These are phyloP conservation scores for Hippocampus mohnikei DNA, from an alignment of 2,113 vertebrate genomes.

Conservation along the genomic window DNA sequence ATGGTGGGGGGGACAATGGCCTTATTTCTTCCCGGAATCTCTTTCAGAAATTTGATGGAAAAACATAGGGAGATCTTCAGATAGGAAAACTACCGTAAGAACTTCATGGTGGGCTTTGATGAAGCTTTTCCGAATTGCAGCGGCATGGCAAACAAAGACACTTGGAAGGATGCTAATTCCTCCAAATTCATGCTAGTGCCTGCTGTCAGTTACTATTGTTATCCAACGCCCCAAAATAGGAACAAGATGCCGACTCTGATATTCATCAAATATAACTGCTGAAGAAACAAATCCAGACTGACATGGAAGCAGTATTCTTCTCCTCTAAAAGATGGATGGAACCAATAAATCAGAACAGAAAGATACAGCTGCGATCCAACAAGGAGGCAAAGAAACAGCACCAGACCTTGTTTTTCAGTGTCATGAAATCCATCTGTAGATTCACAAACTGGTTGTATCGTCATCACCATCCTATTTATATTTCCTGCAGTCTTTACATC, in stretches of 20 bases:
- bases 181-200: slow-evolving; percentile 5
- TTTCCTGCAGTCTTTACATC: no score
- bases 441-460: no score
- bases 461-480: no score
- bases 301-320: slow-evolving; percentile 25
- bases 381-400: slow-evolving; percentile 22
- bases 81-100: slow-evolving; percentile 12
- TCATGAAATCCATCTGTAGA: no score
- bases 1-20: slow-evolving; percentile 58
- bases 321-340: slow-evolving; percentile 26
- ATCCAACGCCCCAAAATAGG: slow-evolving; percentile 23
- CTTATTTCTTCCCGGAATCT: slow-evolving; percentile 2
- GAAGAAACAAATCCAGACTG: slow-evolving; percentile 24
- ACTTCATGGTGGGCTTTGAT: slow-evolving; percentile 70
- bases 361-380: slow-evolving; percentile 27
- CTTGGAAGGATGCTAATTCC: not conserved
- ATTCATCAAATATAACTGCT: slow-evolving; percentile 19
- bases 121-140: slow-evolving; percentile 82
- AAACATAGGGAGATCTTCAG: slow-evolving; percentile 52
- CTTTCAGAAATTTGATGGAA: slow-evolving; percentile 40
- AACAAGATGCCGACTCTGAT: slow-evolving; percentile 22
- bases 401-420: not conserved
- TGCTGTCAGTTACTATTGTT: slow-evolving; percentile 17
- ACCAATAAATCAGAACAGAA: slow-evolving; percentile 32
- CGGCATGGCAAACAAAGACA: slow-evolving; percentile 72